Base-by-base conservation (phyloP, 1,140 invertebrate species). In the Parapsyche elsis region DNA sequence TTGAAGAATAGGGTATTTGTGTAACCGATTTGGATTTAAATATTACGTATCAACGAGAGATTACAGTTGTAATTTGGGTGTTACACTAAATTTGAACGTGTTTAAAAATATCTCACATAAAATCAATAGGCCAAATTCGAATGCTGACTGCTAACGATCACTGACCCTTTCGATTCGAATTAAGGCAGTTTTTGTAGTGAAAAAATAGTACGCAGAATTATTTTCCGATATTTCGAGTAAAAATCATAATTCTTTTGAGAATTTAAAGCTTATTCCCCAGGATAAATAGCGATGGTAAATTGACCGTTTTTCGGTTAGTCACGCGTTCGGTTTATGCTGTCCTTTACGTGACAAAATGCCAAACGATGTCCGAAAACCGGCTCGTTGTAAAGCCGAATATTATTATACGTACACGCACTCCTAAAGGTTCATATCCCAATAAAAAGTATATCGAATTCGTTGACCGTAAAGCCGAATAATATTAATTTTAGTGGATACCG, bases 251-350 rank as follows among this genome's bases (percentile, higher is more conserved):
- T 53, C 49, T 61, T 16, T 16, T 9, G 1, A 61, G 57, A 16
- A 21, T 61, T 16, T 14, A 61, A 61, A 61, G 21, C 30, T 61
- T 61, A 19, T 61, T 61, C 16, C 21, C 16, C 57, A 9, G 57
- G 57, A 61, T 61, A 61, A 61, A 61, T 61, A 21, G 57, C 57
- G 57, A 61, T 61, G 57, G 57, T 61, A 61, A 61, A 61, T 61
- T 61, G 57, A 61, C 14, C n/a, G 57, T 61, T 61, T 61, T 61
- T 61, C 57, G 57, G 57, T 21, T 61, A 61, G 57, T 61, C 57
- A 61, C 57, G 57, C 57, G 57, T 61, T 19, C 19, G 16, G 57
- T 61, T 61, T 61, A 61, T 61, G 57, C 21, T 61, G 57, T 21
- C 57, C 57, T 16, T 61, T 61, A 61, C 57, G 57, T 61, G 57